A percentile compares a stretch with the other conserved stretches of the same genome.
phyloP scores from a whole-genome alignment of 2,797 vertebrate genomes.

The Pogoniulus pusillus region DNA sequence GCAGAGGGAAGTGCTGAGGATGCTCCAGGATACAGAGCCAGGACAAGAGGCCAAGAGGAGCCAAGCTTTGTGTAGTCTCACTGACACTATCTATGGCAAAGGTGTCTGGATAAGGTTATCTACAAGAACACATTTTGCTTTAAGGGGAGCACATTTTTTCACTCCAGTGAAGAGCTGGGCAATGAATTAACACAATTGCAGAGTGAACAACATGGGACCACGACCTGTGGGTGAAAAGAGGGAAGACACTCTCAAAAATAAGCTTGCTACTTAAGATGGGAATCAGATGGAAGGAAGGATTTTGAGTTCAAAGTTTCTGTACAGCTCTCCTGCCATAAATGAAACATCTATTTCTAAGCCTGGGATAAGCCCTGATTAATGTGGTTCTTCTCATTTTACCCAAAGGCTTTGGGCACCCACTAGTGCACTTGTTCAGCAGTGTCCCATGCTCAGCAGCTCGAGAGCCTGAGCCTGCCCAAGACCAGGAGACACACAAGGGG shows the following conservation, averaged over 20 bases:
- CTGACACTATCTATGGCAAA: neutral
- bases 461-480: neutral
- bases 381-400: neutral
- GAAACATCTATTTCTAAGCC: neutral
- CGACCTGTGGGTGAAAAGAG: neutral
- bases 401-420: neutral
- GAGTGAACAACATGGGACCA: no score
- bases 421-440: neutral
- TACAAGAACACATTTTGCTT: neutral
- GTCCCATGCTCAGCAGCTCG: neutral
- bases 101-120: neutral
- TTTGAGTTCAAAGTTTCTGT: neutral
- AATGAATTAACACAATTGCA: neutral
- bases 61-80: neutral
- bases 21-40: neutral
- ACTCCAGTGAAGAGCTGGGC: neutral
- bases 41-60: neutral
- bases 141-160: neutral
- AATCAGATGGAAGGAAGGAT: neutral
- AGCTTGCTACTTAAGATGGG: neutral
- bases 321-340: rapidly evolving
- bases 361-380: neutral
- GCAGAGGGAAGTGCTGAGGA: rapidly evolving
- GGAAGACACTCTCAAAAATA: neutral
- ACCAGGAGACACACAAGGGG: neutral